Conservation (phyloP, 2,888 invertebrate genomes). For the Disparrhopalites patrizii region DNA sequence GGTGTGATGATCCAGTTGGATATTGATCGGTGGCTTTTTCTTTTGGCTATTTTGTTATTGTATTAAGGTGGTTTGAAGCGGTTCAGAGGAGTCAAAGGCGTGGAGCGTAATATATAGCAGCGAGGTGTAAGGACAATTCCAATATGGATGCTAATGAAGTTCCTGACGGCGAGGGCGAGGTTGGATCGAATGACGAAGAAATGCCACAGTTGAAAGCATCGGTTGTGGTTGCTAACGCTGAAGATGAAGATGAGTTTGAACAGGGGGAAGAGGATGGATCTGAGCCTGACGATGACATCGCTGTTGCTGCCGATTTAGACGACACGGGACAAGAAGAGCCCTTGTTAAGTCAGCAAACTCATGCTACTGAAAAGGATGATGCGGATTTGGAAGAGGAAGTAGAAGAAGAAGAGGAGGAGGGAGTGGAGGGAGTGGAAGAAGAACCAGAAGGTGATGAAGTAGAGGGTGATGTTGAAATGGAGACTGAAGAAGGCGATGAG, state of each 20-base stretch:
- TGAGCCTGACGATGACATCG: slow-evolving; percentile 28
- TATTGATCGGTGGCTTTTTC: too few species aligned
- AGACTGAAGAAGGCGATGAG: slow-evolving; percentile 11
- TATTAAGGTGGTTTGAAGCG: too few species aligned
- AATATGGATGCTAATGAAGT: slow-evolving; percentile 25
- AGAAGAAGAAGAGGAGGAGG: slow-evolving; percentile 21
- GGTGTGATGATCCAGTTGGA: too few species aligned
- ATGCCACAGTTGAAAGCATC: slow-evolving; percentile 20
- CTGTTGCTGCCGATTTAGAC: not conserved
- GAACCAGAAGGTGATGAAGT: slow-evolving; percentile 3
- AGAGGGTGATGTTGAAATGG: not conserved
- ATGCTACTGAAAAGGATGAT: slow-evolving; percentile 4
- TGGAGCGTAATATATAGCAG: too few species aligned
- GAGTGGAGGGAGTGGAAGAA: slow-evolving; percentile 18
- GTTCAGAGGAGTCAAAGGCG: too few species aligned
- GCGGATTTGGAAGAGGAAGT: slow-evolving; percentile 24
- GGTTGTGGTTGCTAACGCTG: not conserved
- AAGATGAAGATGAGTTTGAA: slow-evolving; percentile 16
- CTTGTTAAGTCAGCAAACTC: too few species aligned
- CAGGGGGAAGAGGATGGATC: slow-evolving; percentile 35
- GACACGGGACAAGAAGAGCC: slow-evolving; percentile 1
- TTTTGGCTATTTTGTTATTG: too few species aligned
- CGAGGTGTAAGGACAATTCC: not conserved
- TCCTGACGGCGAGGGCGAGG: slow-evolving; percentile 12
- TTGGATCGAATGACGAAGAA: slow-evolving; percentile 17